A percentile compares a stretch with the other conserved stretches of the same genome.
Evolutionary conservation across 2,797 vertebrate genomes (phyloP).

Genomic region (Micromesistius poutassou): DNA sequence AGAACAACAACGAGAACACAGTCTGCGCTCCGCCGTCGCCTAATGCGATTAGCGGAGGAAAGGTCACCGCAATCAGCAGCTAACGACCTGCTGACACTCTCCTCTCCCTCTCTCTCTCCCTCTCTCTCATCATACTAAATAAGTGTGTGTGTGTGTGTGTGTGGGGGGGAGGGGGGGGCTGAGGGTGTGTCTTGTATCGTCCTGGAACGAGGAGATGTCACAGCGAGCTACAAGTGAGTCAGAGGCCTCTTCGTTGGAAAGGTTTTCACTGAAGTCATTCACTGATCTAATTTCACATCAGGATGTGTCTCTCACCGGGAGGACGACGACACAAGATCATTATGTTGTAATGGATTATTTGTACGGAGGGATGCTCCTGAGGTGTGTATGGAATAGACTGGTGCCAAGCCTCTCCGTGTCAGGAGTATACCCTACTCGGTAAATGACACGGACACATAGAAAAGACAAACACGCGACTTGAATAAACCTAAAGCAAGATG

Average conservation of each 20-base stretch:
- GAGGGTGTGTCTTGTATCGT: neutral
- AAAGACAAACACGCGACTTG: neutral
- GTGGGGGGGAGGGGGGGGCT: neutral
- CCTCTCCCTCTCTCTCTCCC: constrained; percentile 25
- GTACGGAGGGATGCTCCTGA: neutral
- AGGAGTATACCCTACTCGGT: neutral
- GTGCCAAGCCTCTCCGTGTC: neutral
- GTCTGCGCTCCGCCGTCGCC: constrained; percentile 27
- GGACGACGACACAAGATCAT: neutral
- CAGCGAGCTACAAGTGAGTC: neutral
- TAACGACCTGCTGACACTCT: constrained; percentile 24
- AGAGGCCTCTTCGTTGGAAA: neutral
- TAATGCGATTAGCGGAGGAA: constrained; percentile 36
- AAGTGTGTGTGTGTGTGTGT: too few relatives aligned
- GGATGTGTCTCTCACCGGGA: neutral
- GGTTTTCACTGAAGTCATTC: neutral
- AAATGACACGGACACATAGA: constrained; percentile 10
- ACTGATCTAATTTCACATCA: neutral
- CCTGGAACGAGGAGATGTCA: neutral
- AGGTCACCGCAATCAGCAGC: constrained; percentile 53
- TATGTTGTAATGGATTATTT: neutral
- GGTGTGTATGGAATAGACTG: neutral
- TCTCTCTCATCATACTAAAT: too few relatives aligned
- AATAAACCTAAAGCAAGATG: neutral
- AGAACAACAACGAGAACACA: neutral